Conservation (phyloP, 2,888 invertebrate genomes). For the Spisula solida region DNA sequence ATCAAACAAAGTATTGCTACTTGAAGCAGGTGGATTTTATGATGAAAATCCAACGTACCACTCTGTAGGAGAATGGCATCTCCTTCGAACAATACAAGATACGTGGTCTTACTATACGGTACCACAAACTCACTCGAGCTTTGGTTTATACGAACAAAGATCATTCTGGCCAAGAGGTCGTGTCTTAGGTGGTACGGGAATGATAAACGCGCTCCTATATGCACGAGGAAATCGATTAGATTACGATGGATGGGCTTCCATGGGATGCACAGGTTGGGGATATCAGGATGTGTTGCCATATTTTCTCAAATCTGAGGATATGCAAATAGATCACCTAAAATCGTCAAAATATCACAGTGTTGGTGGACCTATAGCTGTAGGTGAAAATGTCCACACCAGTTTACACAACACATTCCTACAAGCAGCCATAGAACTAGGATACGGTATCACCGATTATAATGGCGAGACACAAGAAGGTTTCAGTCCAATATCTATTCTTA, state of each 20-base stretch:
- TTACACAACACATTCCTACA: constrained; percentile 83
- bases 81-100: constrained; percentile 89
- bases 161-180: constrained; percentile 95
- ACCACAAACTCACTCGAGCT: constrained; percentile 76
- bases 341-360: constrained; percentile 76
- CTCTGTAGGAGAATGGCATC: not conserved
- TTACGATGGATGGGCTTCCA: constrained; percentile 94
- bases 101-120: constrained; percentile 92
- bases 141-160: constrained; percentile 88
- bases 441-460: constrained; percentile 88
- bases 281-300: constrained; percentile 92
- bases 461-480: constrained; percentile 79
- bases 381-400: constrained; percentile 72
- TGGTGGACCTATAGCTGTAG: constrained; percentile 82
- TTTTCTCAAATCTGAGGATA: constrained; percentile 41
- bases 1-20: constrained; percentile 71
- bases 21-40: constrained; percentile 74
- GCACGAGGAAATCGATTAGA: constrained; percentile 94
- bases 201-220: constrained; percentile 96
- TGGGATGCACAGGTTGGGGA: constrained; percentile 96
- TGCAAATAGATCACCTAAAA: constrained; percentile 35
- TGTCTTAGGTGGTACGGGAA: constrained; percentile 95
- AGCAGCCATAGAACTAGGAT: constrained; percentile 90
- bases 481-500: constrained; percentile 10
- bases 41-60: not conserved